These are phyloP conservation scores for Teinopalpus imperialis DNA, from an alignment of 2,888 invertebrate genomes.

Conservation along the genomic window DNA sequence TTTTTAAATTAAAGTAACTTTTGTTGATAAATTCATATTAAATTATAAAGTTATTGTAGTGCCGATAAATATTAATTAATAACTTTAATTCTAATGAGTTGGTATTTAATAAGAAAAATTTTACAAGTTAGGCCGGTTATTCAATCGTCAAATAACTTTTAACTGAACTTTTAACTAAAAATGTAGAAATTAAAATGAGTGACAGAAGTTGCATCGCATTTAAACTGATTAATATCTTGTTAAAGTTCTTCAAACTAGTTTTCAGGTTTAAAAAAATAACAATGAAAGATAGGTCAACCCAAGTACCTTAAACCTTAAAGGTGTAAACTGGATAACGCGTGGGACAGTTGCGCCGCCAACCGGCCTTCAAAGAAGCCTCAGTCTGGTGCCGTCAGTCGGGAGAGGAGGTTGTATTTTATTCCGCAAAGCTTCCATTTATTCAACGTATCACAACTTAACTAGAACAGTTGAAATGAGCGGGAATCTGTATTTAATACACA, in stretches of 20 bases:
- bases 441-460: constrained; percentile 43
- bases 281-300: constrained; percentile 29
- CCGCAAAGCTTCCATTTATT: constrained; percentile 33
- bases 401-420: constrained; percentile 39
- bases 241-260: constrained; percentile 10
- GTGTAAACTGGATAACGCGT: constrained; percentile 36
- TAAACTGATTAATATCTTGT: no score
- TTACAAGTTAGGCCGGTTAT: no score
- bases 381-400: constrained; percentile 48
- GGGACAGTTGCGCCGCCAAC: constrained; percentile 35
- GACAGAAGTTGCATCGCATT: no score
- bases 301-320: constrained; percentile 34
- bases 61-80: no score
- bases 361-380: constrained; percentile 44
- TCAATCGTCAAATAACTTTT: no score
- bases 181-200: no score
- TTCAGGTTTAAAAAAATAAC: constrained; percentile 21
- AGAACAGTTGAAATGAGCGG: constrained; percentile 67
- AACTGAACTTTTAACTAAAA: no score
- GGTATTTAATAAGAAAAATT: no score
- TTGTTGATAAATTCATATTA: no score
- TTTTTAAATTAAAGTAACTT: no score
- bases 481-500: constrained; percentile 40
- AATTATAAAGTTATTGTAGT: no score
- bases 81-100: no score